A percentile compares a stretch with the other conserved stretches of the same genome.
Evolutionary conservation across 2,797 vertebrate species (phyloP).

Genomic region (Carapus acus): DNA sequence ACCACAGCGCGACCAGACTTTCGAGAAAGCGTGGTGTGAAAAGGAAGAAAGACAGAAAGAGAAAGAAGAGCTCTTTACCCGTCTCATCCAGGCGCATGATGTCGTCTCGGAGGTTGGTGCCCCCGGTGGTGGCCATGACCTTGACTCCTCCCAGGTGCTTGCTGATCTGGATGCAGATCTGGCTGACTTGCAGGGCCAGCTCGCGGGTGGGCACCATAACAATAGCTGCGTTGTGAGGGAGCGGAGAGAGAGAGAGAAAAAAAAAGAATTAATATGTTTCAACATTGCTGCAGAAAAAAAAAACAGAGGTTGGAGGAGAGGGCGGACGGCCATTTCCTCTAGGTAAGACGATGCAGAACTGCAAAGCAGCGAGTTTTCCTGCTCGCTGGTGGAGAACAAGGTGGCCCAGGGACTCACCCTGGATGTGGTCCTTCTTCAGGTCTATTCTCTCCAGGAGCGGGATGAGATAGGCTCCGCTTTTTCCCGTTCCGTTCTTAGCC

Average conservation of each 20-base stretch:
- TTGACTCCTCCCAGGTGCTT: constrained; percentile 79
- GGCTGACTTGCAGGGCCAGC: constrained; percentile 78
- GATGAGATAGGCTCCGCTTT: constrained; percentile 80
- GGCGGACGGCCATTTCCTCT: no score
- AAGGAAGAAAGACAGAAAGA: no score
- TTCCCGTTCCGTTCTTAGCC: constrained; percentile 79
- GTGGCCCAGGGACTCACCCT: constrained; percentile 69
- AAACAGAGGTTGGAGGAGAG: no score
- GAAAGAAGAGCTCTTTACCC: constrained; percentile 42
- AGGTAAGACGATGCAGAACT: no score
- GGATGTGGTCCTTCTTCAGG: constrained; percentile 77
- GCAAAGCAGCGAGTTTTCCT: no score
- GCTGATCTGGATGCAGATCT: constrained; percentile 79
- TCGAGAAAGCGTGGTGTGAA: no score
- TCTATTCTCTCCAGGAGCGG: constrained; percentile 80
- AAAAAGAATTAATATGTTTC: no score
- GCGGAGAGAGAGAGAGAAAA: no score
- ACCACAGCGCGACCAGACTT: no score
- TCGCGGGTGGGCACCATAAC: constrained; percentile 79
- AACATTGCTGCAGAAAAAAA: not conserved
- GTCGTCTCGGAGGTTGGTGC: constrained; percentile 78
- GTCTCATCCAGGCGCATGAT: constrained; percentile 79
- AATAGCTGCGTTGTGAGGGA: constrained; percentile 59
- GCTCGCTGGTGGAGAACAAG: no score
- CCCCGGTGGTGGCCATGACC: constrained; percentile 80